These are phyloP conservation scores for Colistium nudipinnis DNA, from an alignment of 2,113 vertebrate genomes.

Conservation along the genomic window DNA sequence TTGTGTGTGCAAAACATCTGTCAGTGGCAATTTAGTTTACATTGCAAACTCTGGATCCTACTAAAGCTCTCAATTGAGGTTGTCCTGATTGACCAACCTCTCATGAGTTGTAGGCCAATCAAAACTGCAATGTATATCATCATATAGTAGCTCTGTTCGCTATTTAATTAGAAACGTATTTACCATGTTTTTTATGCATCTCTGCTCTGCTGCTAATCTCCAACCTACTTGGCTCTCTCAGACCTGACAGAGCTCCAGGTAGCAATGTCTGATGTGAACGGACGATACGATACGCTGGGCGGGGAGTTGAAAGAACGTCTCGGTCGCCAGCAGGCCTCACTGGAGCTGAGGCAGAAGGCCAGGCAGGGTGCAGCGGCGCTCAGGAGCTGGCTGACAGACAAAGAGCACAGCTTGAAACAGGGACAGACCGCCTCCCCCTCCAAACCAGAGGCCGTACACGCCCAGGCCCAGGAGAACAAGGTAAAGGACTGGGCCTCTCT, in stretches of 20 bases:
- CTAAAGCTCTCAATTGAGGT: too few relatives aligned
- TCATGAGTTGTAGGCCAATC: too few relatives aligned
- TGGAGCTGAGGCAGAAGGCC: slow-evolving; percentile 85
- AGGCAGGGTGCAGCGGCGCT: slow-evolving; percentile 82
- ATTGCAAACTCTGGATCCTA: not conserved
- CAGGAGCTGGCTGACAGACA: slow-evolving; percentile 87
- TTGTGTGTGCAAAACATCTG: slow-evolving; percentile 21
- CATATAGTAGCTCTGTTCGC: not conserved
- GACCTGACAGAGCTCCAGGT: slow-evolving; percentile 97
- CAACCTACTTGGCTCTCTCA: slow-evolving; percentile 51
- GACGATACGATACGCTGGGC: slow-evolving; percentile 86
- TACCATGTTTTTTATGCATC: not conserved
- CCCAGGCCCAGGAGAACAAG: slow-evolving; percentile 95
- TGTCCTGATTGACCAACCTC: too few relatives aligned
- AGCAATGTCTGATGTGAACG: slow-evolving; percentile 87
- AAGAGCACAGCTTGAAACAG: slow-evolving; percentile 83
- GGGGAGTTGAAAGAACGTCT: slow-evolving; percentile 80
- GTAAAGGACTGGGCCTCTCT: slow-evolving; percentile 65
- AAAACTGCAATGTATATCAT: not conserved
- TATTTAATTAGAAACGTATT: not conserved
- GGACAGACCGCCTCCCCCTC: slow-evolving; percentile 86
- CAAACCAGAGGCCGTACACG: slow-evolving; percentile 87
- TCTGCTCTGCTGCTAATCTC: not conserved
- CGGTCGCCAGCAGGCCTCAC: slow-evolving; percentile 80
- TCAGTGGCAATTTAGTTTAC: slow-evolving; percentile 9